These are phyloP conservation scores for Xenopus borealis DNA, from an alignment of 2,113 vertebrate genomes.

Conservation along the genomic window DNA sequence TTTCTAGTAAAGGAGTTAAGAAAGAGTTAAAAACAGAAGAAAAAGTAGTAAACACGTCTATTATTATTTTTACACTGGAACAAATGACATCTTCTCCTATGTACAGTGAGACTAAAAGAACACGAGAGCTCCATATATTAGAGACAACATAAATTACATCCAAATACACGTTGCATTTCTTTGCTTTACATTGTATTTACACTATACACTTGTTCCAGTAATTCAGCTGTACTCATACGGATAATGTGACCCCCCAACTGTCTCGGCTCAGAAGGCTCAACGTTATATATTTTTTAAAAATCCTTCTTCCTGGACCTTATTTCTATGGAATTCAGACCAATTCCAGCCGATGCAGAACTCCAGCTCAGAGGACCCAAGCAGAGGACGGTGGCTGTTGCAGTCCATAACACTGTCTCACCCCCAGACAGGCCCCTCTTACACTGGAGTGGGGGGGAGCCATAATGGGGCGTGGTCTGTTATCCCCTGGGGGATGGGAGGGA, in stretches of 20 bases:
- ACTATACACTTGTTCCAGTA: constrained; percentile 63
- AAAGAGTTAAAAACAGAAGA: constrained; percentile 33
- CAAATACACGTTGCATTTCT: constrained; percentile 60
- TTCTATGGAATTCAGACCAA: too few species aligned
- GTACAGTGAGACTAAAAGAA: constrained; percentile 70
- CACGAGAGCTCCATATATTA: constrained; percentile 70
- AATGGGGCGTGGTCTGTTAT: neutral
- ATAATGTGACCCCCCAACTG: neutral
- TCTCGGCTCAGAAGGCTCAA: too few species aligned
- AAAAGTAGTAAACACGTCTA: constrained; percentile 60
- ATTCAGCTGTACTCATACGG: constrained; percentile 33
- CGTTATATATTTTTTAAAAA: too few species aligned
- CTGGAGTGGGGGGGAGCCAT: neutral
- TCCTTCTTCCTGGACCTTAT: too few species aligned
- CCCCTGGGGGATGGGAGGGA: too few species aligned
- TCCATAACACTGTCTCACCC: too few species aligned
- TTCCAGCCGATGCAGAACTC: too few species aligned
- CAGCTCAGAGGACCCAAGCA: too few species aligned
- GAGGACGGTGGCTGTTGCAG: too few species aligned
- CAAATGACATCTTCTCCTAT: constrained; percentile 68
- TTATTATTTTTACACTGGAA: constrained; percentile 59
- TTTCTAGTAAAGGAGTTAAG: too few species aligned
- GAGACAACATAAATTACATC: constrained; percentile 77
- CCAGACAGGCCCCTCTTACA: too few species aligned
- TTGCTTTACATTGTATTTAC: constrained; percentile 55